These are phyloP conservation scores for Sorex araneus DNA, from an alignment of 2,113 vertebrate genomes.

Conservation along the genomic window DNA sequence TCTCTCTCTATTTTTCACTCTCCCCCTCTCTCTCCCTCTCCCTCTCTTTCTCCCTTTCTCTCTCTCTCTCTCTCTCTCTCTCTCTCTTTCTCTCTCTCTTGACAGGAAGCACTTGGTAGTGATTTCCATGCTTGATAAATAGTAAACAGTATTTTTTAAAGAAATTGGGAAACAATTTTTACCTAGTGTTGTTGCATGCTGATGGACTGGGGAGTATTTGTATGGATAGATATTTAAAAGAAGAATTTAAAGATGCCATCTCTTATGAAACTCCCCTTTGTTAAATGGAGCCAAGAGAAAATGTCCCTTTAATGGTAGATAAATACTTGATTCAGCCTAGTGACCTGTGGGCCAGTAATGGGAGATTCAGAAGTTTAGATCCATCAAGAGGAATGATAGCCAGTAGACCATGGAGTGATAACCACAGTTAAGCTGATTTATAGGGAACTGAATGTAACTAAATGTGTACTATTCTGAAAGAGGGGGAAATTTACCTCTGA, in stretches of 20 bases:
- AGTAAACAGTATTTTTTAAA: background rate
- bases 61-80: no score
- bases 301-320: slow-evolving; percentile 60
- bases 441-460: slow-evolving; percentile 48
- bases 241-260: slow-evolving; percentile 37
- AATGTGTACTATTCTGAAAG: slow-evolving; percentile 45
- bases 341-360: slow-evolving; percentile 73
- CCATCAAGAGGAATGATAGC: slow-evolving; percentile 68
- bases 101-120: background rate
- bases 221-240: slow-evolving; percentile 1
- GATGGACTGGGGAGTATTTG: background rate
- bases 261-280: slow-evolving; percentile 23
- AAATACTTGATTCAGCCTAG: slow-evolving; percentile 54
- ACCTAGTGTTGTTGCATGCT: background rate
- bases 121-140: background rate
- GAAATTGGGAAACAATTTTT: background rate
- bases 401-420: slow-evolving; percentile 69
- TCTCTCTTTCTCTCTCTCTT: no score
- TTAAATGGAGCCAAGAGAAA: slow-evolving; percentile 70
- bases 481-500: slow-evolving; percentile 24
- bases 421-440: slow-evolving; percentile 74
- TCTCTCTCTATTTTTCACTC: no score
- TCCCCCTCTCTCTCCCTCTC: no score
- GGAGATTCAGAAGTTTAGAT: slow-evolving; percentile 74
- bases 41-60: background rate